These are phyloP conservation scores for Casuarius casuarius DNA, from an alignment of 2,113 vertebrate species.

Conservation along the genomic window DNA sequence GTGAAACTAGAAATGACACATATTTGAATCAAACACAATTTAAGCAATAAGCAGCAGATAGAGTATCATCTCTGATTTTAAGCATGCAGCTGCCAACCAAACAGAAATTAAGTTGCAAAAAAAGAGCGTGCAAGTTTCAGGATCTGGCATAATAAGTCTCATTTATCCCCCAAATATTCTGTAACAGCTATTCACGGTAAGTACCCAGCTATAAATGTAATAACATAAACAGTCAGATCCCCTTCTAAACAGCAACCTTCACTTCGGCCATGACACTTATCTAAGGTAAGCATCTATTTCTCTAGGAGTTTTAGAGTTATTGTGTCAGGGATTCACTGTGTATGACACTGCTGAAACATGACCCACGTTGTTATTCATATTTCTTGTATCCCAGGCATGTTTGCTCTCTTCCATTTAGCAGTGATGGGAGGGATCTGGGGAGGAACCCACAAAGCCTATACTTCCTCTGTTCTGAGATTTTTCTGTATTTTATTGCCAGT, in stretches of 20 bases:
- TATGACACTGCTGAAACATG: neutral
- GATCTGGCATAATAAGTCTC: neutral
- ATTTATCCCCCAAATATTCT: neutral
- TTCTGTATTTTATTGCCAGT: conserved; percentile 39
- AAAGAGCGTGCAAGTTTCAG: neutral
- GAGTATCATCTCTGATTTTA: neutral
- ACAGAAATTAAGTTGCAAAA: neutral
- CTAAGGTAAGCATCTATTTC: neutral
- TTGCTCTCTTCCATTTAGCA: neutral
- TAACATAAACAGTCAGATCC: neutral
- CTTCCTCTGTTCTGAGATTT: conserved; percentile 25
- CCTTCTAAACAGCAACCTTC: neutral
- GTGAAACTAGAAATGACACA: neutral
- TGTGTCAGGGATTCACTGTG: neutral
- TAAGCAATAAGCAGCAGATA: neutral
- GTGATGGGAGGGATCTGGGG: neutral
- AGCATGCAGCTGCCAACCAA: neutral
- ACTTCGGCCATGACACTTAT: neutral
- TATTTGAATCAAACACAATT: neutral
- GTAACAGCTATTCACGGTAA: neutral
- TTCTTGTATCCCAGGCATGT: neutral
- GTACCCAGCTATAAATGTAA: neutral
- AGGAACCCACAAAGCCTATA: conserved; percentile 9
- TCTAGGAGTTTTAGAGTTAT: neutral
- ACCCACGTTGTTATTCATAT: neutral